Percentiles rank a stretch among this genome's conserved stretches.
Conservation (phyloP, 35 echinoderm and acorn worm species). For the Acanthaster planci region DNA sequence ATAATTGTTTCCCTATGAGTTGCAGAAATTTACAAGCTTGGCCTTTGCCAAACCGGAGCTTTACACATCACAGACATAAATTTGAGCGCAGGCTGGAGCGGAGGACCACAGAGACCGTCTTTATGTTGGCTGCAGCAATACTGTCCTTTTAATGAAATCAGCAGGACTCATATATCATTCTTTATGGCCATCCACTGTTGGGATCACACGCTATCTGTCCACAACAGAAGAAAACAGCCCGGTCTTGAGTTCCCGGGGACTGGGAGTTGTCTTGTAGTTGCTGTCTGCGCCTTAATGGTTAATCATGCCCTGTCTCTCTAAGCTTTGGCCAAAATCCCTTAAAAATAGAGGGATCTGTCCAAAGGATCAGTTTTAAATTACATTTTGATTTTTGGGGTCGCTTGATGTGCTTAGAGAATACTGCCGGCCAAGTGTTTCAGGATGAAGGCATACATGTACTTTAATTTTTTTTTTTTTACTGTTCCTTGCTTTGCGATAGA, state of each 20-base stretch:
- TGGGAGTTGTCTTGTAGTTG: neutral
- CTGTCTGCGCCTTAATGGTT: neutral
- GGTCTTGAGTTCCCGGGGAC: too few relatives aligned
- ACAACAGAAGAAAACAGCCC: too few relatives aligned
- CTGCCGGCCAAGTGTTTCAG: too few relatives aligned
- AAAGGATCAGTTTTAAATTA: neutral
- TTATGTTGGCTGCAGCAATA: neutral
- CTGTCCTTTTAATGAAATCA: slow-evolving; percentile 19
- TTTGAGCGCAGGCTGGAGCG: neutral
- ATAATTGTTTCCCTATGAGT: too few relatives aligned
- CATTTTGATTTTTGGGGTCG: too few relatives aligned
- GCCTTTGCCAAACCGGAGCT: too few relatives aligned
- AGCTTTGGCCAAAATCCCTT: neutral
- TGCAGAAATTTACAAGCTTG: too few relatives aligned
- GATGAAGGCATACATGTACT: too few relatives aligned
- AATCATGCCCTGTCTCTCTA: neutral
- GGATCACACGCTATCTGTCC: neutral
- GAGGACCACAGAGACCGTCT: neutral
- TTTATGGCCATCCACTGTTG: neutral
- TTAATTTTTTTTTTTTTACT: too few relatives aligned
- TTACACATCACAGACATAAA: neutral
- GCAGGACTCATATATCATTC: slow-evolving; percentile 3
- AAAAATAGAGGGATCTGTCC: slow-evolving; percentile 7
- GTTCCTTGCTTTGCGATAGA: too few relatives aligned
- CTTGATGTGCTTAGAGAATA: too few relatives aligned